Conservation (phyloP, 1,140 invertebrate genomes). For the Lucilia sericata region DNA sequence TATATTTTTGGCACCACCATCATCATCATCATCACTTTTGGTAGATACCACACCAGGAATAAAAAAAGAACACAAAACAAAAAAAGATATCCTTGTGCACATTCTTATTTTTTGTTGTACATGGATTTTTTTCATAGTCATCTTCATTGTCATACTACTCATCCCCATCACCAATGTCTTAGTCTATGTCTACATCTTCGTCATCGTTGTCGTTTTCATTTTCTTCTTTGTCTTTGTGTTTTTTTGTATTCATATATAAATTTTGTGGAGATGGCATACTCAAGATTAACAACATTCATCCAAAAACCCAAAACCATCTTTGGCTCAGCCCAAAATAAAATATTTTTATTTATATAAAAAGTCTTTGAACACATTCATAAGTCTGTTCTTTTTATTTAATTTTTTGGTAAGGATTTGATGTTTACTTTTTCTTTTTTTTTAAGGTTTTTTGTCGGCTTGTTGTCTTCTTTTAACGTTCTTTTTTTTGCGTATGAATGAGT, state of each 20-base stretch:
- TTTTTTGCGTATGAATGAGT: conserved; percentile 43
- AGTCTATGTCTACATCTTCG: neutral
- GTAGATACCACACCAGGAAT: neutral
- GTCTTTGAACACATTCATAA: neutral
- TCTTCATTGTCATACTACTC: conserved; percentile 26
- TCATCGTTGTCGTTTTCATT: conserved; percentile 17
- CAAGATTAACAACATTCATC: conserved; percentile 35
- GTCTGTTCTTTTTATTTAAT: neutral
- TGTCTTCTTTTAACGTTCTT: neutral
- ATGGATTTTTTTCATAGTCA: conserved; percentile 16
- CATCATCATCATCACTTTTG: conserved; percentile 9
- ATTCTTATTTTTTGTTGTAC: neutral
- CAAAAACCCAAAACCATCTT: conserved; percentile 4
- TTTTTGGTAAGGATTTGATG: neutral
- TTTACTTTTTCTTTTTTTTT: neutral
- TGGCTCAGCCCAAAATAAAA: neutral
- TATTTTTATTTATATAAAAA: neutral
- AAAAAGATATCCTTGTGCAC: conserved; percentile 24
- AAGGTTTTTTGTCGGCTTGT: conserved; percentile 35
- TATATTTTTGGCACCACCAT: conserved; percentile 29
- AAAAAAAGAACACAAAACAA: neutral
- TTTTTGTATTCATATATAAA: too few species aligned
- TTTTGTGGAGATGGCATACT: conserved; percentile 30
- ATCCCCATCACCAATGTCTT: neutral
- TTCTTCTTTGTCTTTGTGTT: conserved; percentile 42